Base-by-base conservation (phyloP, 2,797 vertebrate species). In the Hypotaenidia philippensis region DNA sequence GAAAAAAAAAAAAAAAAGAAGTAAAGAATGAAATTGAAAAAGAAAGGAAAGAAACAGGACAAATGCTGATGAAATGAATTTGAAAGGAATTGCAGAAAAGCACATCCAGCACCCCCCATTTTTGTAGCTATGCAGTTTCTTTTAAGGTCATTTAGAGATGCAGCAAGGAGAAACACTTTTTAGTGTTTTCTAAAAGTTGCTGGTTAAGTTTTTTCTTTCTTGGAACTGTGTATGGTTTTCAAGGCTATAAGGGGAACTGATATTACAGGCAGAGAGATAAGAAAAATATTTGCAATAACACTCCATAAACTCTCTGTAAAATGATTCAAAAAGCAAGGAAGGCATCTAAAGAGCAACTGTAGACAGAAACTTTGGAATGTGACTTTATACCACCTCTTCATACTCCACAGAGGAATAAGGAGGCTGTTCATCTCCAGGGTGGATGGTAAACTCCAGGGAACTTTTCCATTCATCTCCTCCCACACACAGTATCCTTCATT, bases 401-500 rank as follows among this genome's bases (percentile, higher is more conserved):
- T 7, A 14, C 21, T 85, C 23, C 32, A 20, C 0, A 1, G 59
- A 44, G 18, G 25, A 27, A 12, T 11, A 11, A 72, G 17, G 29
- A 55, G 20, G 1, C 2, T 4, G 0, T 32, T 69, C 19, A 47
- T 13, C n/a, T 76, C 22, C n/a, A 40, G 27, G 7, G 13, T 34
- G 18, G 18, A 27, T 38, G 23, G 13, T 27, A 76, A 84, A 78
- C 31, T 32, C 19, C 26, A 7, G 10, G 10, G 45, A 61, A 5
- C 0, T 75, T 81, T 63, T 57, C 36, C 20, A 9, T 49, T 77
- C 32, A 26, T 31, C 16, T 61, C 15, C 15, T 74, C 27, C 15
- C 19, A 34, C 10, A 31, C 5, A n/a, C 2, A 3, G 1, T 7
- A 20, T 47, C 31, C 38, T 49, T 34, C 4, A 0, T 9, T 75